phyloP scores from a whole-genome alignment of 2,888 invertebrate species.

The Tenthredo amoena region DNA sequence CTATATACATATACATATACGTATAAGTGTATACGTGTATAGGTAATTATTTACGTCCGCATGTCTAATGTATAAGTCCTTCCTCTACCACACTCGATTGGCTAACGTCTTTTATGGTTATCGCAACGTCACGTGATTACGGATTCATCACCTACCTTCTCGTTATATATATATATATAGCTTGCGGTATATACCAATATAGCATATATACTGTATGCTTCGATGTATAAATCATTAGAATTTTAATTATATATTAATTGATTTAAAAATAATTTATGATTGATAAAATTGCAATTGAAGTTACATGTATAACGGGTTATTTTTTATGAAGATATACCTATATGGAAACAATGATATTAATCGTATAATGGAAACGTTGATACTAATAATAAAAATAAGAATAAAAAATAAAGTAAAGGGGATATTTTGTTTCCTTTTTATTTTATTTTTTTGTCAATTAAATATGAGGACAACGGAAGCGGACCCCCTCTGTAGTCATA shows the following conservation, averaged over 20 bases:
- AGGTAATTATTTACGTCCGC: not conserved
- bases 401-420: not conserved
- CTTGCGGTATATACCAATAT: too few species aligned
- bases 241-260: too few species aligned
- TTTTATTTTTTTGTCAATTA: not conserved
- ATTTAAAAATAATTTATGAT: too few species aligned
- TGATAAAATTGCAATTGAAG: too few species aligned
- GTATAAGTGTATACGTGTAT: too few species aligned
- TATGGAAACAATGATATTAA: too few species aligned
- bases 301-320: not conserved
- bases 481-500: not conserved
- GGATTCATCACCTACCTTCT: constrained; percentile 30
- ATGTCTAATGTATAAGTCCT: not conserved
- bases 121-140: constrained; percentile 39
- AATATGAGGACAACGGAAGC: not conserved
- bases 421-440: not conserved
- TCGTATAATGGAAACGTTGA: too few species aligned
- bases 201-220: too few species aligned
- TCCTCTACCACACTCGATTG: not conserved
- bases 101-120: constrained; percentile 31
- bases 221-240: too few species aligned
- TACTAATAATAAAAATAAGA: not conserved
- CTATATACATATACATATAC: too few species aligned
- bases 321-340: too few species aligned
- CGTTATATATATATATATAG: not conserved